Conservation (phyloP, 2,113 vertebrate species). For the Rhipidura dahli region DNA sequence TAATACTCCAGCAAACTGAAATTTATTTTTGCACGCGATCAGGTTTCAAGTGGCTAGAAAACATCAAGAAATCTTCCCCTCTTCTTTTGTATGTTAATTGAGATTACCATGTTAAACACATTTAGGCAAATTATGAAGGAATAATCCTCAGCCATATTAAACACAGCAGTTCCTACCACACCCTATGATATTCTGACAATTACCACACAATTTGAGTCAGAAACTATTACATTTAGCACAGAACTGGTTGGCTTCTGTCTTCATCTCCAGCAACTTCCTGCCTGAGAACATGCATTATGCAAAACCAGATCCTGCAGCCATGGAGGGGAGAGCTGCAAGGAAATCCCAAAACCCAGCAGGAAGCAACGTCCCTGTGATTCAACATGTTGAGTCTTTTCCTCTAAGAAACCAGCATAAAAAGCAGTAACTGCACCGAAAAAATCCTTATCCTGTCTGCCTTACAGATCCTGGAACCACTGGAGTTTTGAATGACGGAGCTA, state of each 20-base stretch:
- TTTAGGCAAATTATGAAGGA: not conserved
- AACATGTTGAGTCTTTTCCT: not conserved
- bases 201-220: constrained; percentile 12
- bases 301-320: not conserved
- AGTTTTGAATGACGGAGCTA: not conserved
- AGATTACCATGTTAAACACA: not conserved
- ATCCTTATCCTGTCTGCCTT: not conserved
- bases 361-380: constrained; percentile 9
- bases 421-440: not conserved
- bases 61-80: not conserved
- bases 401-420: not conserved
- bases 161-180: not conserved
- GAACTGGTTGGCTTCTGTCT: not conserved
- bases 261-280: not conserved
- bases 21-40: not conserved
- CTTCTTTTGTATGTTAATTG: not conserved
- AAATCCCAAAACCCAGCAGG: constrained; percentile 44
- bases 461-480: not conserved
- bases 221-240: not conserved
- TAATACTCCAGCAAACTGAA: not conserved
- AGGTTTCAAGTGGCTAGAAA: not conserved
- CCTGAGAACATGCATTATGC: not conserved
- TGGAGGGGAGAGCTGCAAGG: not conserved
- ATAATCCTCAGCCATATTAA: not conserved
- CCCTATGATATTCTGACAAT: not conserved